These are phyloP conservation scores for Delia radicum DNA, from an alignment of 1,140 invertebrate genomes.

Conservation along the genomic window DNA sequence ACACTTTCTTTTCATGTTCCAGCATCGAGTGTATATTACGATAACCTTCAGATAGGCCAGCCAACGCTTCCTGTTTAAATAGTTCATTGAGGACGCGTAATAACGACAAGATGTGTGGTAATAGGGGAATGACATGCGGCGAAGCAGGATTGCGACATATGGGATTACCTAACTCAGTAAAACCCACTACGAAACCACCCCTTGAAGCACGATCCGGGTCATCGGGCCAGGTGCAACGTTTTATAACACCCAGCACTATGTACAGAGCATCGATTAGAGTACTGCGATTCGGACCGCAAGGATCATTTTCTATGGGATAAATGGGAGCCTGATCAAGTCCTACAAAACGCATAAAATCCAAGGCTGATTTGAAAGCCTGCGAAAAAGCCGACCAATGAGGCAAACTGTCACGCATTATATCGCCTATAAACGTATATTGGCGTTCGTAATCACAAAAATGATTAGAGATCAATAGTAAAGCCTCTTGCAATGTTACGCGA, in stretches of 20 bases:
- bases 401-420: constrained; percentile 68
- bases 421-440: constrained; percentile 79
- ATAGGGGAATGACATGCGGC: constrained; percentile 73
- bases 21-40: constrained; percentile 68
- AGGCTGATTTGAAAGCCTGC: constrained; percentile 63
- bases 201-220: constrained; percentile 75
- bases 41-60: constrained; percentile 67
- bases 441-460: constrained; percentile 86
- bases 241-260: constrained; percentile 78
- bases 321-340: constrained; percentile 73
- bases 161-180: constrained; percentile 73
- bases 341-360: constrained; percentile 74
- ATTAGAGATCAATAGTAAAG: constrained; percentile 80
- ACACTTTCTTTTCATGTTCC: constrained; percentile 69
- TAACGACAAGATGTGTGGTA: constrained; percentile 75
- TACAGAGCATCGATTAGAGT: constrained; percentile 69
- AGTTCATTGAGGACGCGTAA: constrained; percentile 77
- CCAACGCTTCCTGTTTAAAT: constrained; percentile 69
- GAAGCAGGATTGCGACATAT: constrained; percentile 83
- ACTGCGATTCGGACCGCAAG: constrained; percentile 55
- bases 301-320: constrained; percentile 53
- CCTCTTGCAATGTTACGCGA: constrained; percentile 77
- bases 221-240: constrained; percentile 80
- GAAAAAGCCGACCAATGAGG: constrained; percentile 65
- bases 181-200: constrained; percentile 78